phyloP scores from a whole-genome alignment of 2,888 invertebrate species.

The Anodontia alba region DNA sequence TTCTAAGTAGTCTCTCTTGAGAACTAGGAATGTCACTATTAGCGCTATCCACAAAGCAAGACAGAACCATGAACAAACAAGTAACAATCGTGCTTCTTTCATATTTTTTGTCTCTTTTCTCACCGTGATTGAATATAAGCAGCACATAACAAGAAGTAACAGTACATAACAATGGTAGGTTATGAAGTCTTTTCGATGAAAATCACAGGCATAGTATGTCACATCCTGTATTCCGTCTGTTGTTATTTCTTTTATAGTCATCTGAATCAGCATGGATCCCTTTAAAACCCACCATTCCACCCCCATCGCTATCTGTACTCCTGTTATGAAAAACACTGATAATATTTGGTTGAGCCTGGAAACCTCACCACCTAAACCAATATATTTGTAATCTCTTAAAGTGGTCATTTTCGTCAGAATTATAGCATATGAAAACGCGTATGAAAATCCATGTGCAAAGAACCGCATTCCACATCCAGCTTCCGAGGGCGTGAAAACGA shows the following conservation, averaged over 20 bases:
- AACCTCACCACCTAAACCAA: conserved; percentile 94
- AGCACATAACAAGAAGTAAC: conserved; percentile 92
- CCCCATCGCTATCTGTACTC: conserved; percentile 87
- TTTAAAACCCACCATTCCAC: conserved; percentile 83
- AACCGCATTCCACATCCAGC: conserved; percentile 84
- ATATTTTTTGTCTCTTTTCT: conserved; percentile 95
- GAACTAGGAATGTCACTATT: conserved; percentile 88
- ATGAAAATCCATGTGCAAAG: conserved; percentile 85
- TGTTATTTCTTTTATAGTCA: conserved; percentile 26
- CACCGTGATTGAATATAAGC: conserved; percentile 93
- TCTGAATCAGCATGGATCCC: conserved; percentile 65
- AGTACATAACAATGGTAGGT: conserved; percentile 92
- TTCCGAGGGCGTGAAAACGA: conserved; percentile 83
- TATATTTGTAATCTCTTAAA: conserved; percentile 92
- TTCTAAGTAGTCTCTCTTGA: conserved; percentile 75
- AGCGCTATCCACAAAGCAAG: conserved; percentile 88
- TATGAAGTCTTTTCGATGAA: conserved; percentile 84
- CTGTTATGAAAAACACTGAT: conserved; percentile 94
- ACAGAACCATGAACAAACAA: conserved; percentile 92
- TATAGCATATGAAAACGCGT: conserved; percentile 94
- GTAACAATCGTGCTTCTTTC: conserved; percentile 95
- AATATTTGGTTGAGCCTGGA: conserved; percentile 90
- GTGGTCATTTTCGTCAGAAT: conserved; percentile 97
- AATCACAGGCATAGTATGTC: conserved; percentile 71
- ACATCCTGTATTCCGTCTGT: conserved; percentile 47